A percentile compares a stretch with the other conserved stretches of the same genome.
Evolutionary conservation across 2,113 vertebrate species (phyloP).

Genomic region (Lota lota): DNA sequence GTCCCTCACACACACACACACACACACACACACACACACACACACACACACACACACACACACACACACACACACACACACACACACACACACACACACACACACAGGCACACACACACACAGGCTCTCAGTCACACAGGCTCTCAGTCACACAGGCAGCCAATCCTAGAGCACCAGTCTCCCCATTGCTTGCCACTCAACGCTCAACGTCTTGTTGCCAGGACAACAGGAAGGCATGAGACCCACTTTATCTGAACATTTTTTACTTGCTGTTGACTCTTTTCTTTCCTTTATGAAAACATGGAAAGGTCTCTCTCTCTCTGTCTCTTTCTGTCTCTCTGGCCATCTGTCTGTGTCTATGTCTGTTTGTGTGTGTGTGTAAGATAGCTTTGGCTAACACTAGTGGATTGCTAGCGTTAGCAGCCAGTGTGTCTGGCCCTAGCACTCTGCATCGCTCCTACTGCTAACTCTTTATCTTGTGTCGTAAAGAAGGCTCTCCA

Average conservation of each 20-base stretch:
- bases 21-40: neutral
- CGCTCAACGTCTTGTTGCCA: slow-evolving; percentile 69
- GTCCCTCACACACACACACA: slow-evolving; percentile 41
- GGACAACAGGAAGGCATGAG: slow-evolving; percentile 78
- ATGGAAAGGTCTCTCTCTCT: slow-evolving; percentile 46
- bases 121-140: slow-evolving; percentile 22
- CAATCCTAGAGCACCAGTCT: slow-evolving; percentile 73
- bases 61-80: no score
- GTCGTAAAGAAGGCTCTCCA: neutral
- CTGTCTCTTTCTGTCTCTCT: slow-evolving; percentile 24
- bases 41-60: no score
- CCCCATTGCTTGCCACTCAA: slow-evolving; percentile 79
- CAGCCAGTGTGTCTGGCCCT: no score
- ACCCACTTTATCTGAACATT: slow-evolving; percentile 74
- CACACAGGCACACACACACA: slow-evolving; percentile 3
- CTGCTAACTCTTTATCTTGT: neutral
- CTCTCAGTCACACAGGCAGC: slow-evolving; percentile 38
- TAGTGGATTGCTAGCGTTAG: no score
- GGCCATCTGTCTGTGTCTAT: slow-evolving; percentile 2
- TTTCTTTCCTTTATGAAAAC: slow-evolving; percentile 31
- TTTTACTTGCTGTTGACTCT: slow-evolving; percentile 74
- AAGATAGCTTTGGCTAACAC: no score
- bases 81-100: slow-evolving; percentile 6
- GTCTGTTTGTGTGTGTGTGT: slow-evolving; percentile 1
- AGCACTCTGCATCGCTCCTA: no score